Conservation (phyloP, 1,140 invertebrate species). For the Plutomurus gul region DNA sequence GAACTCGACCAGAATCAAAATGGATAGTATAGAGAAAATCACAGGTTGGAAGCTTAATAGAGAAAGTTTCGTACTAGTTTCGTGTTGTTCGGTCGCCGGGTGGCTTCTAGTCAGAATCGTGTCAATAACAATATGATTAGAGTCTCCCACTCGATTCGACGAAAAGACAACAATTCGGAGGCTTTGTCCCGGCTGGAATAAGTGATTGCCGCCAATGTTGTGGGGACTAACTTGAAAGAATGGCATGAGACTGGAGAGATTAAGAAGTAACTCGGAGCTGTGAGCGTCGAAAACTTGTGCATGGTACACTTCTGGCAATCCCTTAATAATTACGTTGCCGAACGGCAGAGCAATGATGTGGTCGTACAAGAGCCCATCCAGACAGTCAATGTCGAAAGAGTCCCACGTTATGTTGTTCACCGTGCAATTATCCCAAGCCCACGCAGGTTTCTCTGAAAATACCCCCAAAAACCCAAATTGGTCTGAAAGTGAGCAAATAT, state of each 20-base stretch:
- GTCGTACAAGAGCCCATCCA: background rate
- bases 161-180: background rate
- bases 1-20: no score
- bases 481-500: no score
- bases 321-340: background rate
- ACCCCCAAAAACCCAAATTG: no score
- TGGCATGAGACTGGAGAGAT: background rate
- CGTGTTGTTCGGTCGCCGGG: background rate
- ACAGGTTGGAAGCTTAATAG: background rate
- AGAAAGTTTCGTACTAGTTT: background rate
- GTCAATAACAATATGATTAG: background rate
- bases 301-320: background rate
- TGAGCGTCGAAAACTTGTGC: background rate
- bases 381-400: background rate
- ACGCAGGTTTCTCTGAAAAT: background rate
- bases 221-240: slow-evolving; percentile 8
- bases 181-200: background rate
- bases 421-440: background rate
- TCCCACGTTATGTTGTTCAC: background rate
- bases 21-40: background rate
- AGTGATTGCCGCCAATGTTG: background rate
- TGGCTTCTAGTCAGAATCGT: background rate
- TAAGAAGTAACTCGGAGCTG: slow-evolving; percentile 8
- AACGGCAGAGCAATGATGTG: background rate
- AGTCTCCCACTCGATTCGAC: background rate